These are phyloP conservation scores for Gadopsis bispinosus DNA, from an alignment of 2,797 vertebrate genomes.

Conservation along the genomic window DNA sequence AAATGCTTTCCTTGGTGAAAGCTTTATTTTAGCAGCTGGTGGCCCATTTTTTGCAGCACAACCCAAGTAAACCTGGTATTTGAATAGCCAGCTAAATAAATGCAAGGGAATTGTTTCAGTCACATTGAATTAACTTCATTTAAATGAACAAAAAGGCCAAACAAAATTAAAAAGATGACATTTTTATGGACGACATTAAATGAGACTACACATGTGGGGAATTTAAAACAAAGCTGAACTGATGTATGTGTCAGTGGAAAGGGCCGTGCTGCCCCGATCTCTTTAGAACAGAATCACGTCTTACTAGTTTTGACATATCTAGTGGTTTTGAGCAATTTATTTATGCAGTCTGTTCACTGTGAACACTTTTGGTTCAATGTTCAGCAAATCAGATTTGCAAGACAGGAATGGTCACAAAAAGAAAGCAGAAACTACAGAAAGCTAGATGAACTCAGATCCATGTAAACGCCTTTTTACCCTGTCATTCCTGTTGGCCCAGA, in stretches of 20 bases:
- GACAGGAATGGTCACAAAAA: not conserved
- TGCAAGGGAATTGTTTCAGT: not conserved
- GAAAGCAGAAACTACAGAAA: not conserved
- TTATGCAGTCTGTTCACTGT: not conserved
- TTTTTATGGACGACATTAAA: not conserved
- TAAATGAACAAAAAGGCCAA: not conserved
- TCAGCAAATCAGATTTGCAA: not conserved
- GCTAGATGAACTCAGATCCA: not conserved
- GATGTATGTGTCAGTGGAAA: not conserved
- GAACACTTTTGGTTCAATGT: not conserved
- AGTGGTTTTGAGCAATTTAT: not conserved
- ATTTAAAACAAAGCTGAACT: not conserved
- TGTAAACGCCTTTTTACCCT: not conserved
- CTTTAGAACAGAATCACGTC: not conserved
- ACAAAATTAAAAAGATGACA: not conserved
- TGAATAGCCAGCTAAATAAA: not conserved
- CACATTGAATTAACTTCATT: not conserved
- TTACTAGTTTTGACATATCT: not conserved
- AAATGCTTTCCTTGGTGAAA: not conserved
- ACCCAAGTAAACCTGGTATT: not conserved
- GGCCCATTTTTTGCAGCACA: not conserved
- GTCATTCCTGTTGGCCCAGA: not conserved
- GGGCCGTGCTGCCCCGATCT: not conserved
- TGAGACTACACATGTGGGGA: not conserved
- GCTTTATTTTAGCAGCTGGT: not conserved